Evolutionary conservation across 1,140 invertebrate genomes (phyloP).

Genomic region (Dinoponera quadriceps): DNA sequence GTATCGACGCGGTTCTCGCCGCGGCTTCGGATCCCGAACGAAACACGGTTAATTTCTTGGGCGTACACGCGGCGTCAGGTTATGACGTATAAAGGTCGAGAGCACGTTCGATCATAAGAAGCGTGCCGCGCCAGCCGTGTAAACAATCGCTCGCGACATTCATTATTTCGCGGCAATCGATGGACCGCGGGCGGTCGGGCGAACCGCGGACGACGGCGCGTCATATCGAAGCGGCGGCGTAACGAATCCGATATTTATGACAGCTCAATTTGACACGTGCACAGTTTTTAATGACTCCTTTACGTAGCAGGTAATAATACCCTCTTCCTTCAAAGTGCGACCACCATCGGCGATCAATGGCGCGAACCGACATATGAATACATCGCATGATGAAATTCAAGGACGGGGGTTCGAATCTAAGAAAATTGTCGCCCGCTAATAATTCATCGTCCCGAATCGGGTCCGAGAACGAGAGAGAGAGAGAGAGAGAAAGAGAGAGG

Average conservation of each 20-base stretch:
- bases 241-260: slow-evolving; percentile 31
- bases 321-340: no score
- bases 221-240: slow-evolving; percentile 8
- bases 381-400: neutral
- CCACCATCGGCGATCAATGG: neutral
- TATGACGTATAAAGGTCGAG: neutral
- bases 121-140: neutral
- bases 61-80: neutral
- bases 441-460: neutral
- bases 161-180: slow-evolving; percentile 49
- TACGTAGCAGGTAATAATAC: neutral
- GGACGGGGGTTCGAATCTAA: neutral
- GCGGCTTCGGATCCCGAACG: neutral
- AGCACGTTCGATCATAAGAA: slow-evolving; percentile 5
- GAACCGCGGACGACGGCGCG: neutral
- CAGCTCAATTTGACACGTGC: neutral
- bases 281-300: slow-evolving; percentile 10
- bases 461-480: no score
- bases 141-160: slow-evolving; percentile 44
- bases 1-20: no score
- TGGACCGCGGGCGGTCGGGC: neutral
- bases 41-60: neutral
- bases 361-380: neutral
- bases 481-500: no score
- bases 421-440: neutral